Percentiles rank a stretch among this genome's conserved stretches.
These are phyloP conservation scores for Aphelinus certus DNA, from an alignment of 1,140 invertebrate genomes.

Conservation along the genomic window DNA sequence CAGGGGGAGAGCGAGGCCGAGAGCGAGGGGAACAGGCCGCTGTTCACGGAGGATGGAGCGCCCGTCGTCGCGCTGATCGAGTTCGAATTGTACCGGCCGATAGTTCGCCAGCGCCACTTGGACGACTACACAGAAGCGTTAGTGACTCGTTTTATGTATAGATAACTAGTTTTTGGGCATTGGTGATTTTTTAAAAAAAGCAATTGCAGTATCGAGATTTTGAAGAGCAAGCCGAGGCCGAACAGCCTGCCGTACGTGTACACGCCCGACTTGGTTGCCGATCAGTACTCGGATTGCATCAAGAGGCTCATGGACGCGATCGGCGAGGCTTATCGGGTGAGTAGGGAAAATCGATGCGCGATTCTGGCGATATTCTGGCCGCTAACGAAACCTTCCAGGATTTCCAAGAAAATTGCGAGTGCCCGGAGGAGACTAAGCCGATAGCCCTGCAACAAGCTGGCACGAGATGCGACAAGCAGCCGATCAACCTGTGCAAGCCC, in stretches of 20 bases:
- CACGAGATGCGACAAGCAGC: neutral
- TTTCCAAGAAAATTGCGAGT: conserved; percentile 16
- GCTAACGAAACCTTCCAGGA: conserved; percentile 6
- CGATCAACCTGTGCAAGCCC: neutral
- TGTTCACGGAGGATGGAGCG: conserved; percentile 41
- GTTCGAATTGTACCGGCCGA: conserved; percentile 44
- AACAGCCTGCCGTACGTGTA: conserved; percentile 40
- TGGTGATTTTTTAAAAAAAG: neutral
- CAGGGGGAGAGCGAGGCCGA: too few species aligned
- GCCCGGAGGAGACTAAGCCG: neutral
- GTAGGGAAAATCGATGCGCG: neutral
- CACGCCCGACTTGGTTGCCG: conserved; percentile 43
- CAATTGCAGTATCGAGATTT: conserved; percentile 8
- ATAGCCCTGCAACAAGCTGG: too few species aligned
- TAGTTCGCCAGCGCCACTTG: conserved; percentile 36
- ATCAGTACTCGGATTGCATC: conserved; percentile 46
- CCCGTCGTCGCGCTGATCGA: conserved; percentile 50
- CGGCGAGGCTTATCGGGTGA: conserved; percentile 49
- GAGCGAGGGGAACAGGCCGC: neutral
- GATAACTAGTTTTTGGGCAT: neutral
- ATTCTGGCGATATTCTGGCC: too few species aligned
- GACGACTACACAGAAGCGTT: conserved; percentile 44
- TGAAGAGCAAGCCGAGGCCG: conserved; percentile 25
- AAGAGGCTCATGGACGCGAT: conserved; percentile 44
- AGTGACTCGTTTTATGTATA: neutral